These are phyloP conservation scores for Tachina lurida DNA, from an alignment of 2,888 invertebrate species.

Conservation along the genomic window DNA sequence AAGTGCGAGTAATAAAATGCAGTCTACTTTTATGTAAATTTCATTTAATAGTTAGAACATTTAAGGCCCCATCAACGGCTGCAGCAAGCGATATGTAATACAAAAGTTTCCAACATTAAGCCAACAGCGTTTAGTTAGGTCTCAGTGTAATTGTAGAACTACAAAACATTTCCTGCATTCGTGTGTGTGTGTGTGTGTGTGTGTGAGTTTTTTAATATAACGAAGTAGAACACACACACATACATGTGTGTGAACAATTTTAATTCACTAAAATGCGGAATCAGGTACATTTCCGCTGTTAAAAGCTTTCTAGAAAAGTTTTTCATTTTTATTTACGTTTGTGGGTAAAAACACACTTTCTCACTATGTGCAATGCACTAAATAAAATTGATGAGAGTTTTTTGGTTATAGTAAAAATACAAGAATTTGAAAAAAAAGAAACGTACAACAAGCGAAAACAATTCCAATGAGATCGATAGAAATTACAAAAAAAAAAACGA, in stretches of 20 bases:
- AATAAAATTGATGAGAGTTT: slow-evolving; percentile 40
- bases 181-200: background rate
- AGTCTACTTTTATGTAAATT: slow-evolving; percentile 39
- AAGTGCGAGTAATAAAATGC: slow-evolving; percentile 53
- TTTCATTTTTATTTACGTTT: slow-evolving; percentile 21
- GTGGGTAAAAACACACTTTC: slow-evolving; percentile 15
- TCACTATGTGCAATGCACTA: background rate
- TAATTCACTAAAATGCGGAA: slow-evolving; percentile 62
- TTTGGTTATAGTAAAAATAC: slow-evolving; percentile 24
- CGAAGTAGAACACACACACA: background rate
- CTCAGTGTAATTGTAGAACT: background rate
- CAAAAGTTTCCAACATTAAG: background rate
- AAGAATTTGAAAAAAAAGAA: slow-evolving; percentile 7
- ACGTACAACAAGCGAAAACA: slow-evolving; percentile 17
- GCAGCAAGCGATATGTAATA: background rate
- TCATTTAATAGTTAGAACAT: slow-evolving; percentile 7
- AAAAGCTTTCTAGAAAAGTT: slow-evolving; percentile 64
- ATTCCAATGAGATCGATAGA: slow-evolving; percentile 35
- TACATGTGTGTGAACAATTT: slow-evolving; percentile 55
- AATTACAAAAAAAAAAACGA: slow-evolving; percentile 30
- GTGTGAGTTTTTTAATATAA: background rate
- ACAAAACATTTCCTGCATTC: background rate
- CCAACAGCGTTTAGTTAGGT: background rate
- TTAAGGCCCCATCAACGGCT: background rate
- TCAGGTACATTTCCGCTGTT: slow-evolving; percentile 66